These are phyloP conservation scores for Thalassaphorura encarpata DNA, from an alignment of 1,140 invertebrate species.

Conservation along the genomic window DNA sequence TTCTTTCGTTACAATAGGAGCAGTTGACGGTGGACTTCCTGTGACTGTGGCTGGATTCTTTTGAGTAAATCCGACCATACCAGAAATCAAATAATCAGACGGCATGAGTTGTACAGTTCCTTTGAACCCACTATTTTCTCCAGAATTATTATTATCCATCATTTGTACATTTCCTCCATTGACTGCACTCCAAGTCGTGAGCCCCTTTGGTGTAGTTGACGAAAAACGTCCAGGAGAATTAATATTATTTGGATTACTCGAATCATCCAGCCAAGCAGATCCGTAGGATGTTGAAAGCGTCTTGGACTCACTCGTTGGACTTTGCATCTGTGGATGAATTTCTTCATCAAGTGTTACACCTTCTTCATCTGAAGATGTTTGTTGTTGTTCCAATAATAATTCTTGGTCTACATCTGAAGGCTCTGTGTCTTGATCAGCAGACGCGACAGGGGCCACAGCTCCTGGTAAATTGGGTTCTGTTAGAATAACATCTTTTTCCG, in stretches of 20 bases:
- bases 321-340: not conserved
- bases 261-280: not conserved
- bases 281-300: not conserved
- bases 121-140: slow-evolving; percentile 3
- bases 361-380: not conserved
- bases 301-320: not conserved
- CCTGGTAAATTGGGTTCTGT: not conserved
- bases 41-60: not conserved
- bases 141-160: not conserved
- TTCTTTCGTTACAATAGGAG: not conserved
- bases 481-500: slow-evolving; percentile 29
- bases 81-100: slow-evolving; percentile 26
- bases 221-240: no score
- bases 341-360: not conserved
- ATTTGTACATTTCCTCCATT: slow-evolving; percentile 1
- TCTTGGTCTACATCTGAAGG: not conserved
- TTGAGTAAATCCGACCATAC: slow-evolving; percentile 15
- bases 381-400: not conserved
- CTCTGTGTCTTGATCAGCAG: not conserved
- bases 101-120: slow-evolving; percentile 21
- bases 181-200: slow-evolving; percentile 31
- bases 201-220: slow-evolving; percentile 29
- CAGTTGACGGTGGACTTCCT: not conserved
- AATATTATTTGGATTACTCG: not conserved
- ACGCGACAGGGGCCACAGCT: not conserved